These are phyloP conservation scores for Pelodiscus sinensis DNA, from an alignment of 2,113 vertebrate species.

Conservation along the genomic window DNA sequence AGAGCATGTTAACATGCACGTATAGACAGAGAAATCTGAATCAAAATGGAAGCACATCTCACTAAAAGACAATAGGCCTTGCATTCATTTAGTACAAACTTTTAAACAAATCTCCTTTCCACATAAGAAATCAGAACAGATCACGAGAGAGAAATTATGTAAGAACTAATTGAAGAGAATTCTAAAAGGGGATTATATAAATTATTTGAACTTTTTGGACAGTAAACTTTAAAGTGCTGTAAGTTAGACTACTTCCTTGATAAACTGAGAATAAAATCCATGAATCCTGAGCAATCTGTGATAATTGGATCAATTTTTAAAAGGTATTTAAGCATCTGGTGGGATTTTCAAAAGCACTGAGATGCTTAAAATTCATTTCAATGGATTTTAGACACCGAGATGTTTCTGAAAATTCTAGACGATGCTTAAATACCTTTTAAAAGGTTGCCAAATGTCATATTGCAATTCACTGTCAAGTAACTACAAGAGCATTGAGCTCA, in stretches of 20 bases:
- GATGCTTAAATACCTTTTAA: not conserved
- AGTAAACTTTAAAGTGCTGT: constrained; percentile 44
- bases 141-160: not conserved
- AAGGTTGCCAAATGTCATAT: not conserved
- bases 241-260: constrained; percentile 21
- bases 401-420: not conserved
- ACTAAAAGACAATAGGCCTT: not conserved
- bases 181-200: constrained; percentile 49
- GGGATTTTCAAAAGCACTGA: not conserved
- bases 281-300: not conserved
- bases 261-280: constrained; percentile 30
- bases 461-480: not conserved
- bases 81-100: not conserved
- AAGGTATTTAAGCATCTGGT: not conserved
- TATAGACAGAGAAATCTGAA: not conserved
- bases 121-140: not conserved
- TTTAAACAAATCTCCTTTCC: not conserved
- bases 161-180: constrained; percentile 53
- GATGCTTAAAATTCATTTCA: not conserved
- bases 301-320: not conserved
- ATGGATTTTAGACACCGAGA: not conserved
- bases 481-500: not conserved
- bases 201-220: constrained; percentile 13
- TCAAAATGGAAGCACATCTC: not conserved
- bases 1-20: not conserved